phyloP scores from a whole-genome alignment of 2,888 invertebrate species.

The Pristionchus exspectatus region DNA sequence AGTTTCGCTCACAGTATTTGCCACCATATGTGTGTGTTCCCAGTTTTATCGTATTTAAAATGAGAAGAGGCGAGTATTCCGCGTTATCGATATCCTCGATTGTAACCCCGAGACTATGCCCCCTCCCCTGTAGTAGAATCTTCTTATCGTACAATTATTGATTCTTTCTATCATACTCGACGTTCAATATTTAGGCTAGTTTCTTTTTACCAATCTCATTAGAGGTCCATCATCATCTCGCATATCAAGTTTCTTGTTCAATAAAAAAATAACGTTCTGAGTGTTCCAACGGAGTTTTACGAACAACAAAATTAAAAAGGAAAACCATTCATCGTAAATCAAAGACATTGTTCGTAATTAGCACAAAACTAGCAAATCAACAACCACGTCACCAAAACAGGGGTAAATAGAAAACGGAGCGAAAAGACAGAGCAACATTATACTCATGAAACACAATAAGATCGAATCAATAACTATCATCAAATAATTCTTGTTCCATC shows the following conservation, averaged over 20 bases:
- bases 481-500: neutral
- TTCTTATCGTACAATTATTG: neutral
- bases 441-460: neutral
- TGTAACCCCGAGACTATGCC: neutral
- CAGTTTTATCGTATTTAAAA: neutral
- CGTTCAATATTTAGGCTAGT: neutral
- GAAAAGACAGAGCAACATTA: neutral
- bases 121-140: neutral
- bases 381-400: constrained; percentile 8
- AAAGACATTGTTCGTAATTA: neutral
- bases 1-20: neutral
- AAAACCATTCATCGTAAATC: neutral
- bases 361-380: neutral
- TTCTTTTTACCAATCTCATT: neutral
- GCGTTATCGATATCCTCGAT: neutral
- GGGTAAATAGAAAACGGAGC: neutral
- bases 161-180: neutral
- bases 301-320: neutral
- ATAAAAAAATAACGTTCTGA: too few relatives aligned
- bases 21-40: neutral
- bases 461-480: neutral
- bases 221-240: neutral
- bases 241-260: neutral
- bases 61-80: neutral
- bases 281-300: too few relatives aligned